A percentile compares a stretch with the other conserved stretches of the same genome.
phyloP scores from a whole-genome alignment of 2,797 vertebrate species.

The Sebastes iracundus region DNA sequence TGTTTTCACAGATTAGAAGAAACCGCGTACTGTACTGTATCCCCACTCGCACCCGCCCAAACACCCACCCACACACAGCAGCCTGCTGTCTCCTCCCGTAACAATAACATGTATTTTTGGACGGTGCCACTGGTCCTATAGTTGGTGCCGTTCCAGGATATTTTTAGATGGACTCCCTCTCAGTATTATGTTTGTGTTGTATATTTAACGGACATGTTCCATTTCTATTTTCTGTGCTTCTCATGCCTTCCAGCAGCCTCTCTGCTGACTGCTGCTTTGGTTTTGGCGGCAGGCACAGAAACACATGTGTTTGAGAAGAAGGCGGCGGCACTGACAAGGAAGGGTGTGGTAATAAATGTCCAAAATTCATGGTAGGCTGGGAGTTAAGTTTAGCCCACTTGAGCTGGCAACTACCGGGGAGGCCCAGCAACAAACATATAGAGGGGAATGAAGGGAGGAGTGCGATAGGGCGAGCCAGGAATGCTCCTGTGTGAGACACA shows the following conservation, averaged over 20 bases:
- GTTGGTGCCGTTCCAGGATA: conserved; percentile 36
- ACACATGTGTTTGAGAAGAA: conserved; percentile 49
- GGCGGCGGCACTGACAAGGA: conserved; percentile 61
- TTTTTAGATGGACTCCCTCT: conserved; percentile 47
- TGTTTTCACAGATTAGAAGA: conserved; percentile 21
- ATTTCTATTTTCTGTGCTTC: conserved; percentile 21
- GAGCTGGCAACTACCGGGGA: conserved; percentile 59
- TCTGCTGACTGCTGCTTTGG: conserved; percentile 44
- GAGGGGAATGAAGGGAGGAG: conserved; percentile 11
- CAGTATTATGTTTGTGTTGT: conserved; percentile 56
- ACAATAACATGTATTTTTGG: conserved; percentile 57
- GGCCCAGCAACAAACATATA: conserved; percentile 58
- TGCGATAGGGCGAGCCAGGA: conserved; percentile 20
- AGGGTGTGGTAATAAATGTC: conserved; percentile 74
- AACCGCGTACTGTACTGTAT: conserved; percentile 1
- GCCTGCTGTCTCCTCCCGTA: conserved; percentile 27
- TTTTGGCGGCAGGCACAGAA: conserved; percentile 49
- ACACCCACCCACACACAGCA: conserved; percentile 20
- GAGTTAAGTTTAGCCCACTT: conserved; percentile 79
- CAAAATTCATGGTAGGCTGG: conserved; percentile 66
- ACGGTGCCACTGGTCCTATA: conserved; percentile 41
- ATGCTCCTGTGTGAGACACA: conserved; percentile 36
- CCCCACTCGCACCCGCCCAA: conserved; percentile 8
- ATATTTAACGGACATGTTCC: conserved; percentile 45
- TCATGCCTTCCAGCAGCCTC: conserved; percentile 25